Conservation (phyloP, 2,113 vertebrate genomes). For the Bothrops jararaca region DNA sequence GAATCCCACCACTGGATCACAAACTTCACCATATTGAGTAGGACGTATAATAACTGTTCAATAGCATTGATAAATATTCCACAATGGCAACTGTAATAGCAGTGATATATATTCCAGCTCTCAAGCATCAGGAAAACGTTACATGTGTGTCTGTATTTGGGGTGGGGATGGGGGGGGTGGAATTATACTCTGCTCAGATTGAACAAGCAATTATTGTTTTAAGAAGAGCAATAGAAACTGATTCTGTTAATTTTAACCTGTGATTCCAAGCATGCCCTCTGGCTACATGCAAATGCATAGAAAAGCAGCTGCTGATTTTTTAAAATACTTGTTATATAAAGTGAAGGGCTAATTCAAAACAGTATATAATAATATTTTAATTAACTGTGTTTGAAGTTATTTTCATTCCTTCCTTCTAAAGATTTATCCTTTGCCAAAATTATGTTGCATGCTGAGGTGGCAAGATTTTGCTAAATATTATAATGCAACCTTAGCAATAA, state of each 20-base stretch:
- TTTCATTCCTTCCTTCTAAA: conserved; percentile 16
- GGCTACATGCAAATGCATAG: not conserved
- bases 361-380: not conserved
- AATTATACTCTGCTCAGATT: not conserved
- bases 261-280: not conserved
- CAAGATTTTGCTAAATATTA: conserved; percentile 33
- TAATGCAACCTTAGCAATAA: conserved; percentile 16
- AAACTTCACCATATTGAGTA: not conserved
- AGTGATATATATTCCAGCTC: not conserved
- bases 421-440: conserved; percentile 24
- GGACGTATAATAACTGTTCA: not conserved
- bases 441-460: not conserved
- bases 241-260: conserved; percentile 9
- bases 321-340: not conserved
- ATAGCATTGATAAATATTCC: not conserved
- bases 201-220: not conserved
- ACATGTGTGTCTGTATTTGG: not conserved
- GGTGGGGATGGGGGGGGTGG: not conserved
- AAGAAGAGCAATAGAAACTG: conserved; percentile 13
- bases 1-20: too few relatives aligned
- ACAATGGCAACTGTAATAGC: not conserved
- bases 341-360: not conserved
- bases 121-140: not conserved
- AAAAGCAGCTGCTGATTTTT: conserved; percentile 17
- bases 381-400: conserved; percentile 9